Conservation (phyloP, 2,113 vertebrate species). For the Perca schrenkii region DNA sequence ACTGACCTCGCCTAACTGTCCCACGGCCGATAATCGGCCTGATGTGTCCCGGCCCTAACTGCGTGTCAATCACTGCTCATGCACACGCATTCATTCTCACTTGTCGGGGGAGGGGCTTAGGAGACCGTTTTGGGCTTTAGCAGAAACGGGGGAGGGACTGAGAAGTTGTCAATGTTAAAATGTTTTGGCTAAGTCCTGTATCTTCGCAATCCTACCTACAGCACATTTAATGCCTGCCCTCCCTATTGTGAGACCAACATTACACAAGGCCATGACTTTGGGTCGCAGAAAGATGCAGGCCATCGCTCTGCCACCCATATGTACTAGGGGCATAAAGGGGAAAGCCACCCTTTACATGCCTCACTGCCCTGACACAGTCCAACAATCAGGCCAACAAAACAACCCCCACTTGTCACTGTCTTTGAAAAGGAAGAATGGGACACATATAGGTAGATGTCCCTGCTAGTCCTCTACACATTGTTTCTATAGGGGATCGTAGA, state of each 20-base stretch:
- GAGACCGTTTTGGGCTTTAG: too few species aligned
- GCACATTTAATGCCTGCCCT: neutral
- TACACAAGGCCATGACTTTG: conserved; percentile 12
- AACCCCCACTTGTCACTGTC: neutral
- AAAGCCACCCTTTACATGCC: neutral
- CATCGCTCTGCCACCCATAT: neutral
- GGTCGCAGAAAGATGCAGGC: conserved; percentile 1
- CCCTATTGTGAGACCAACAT: neutral
- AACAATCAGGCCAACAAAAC: neutral
- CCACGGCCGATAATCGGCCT: too few species aligned
- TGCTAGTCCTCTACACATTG: neutral
- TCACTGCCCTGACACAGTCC: conserved; percentile 1
- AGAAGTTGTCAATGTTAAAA: too few species aligned
- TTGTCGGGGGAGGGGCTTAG: too few species aligned
- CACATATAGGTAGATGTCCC: neutral
- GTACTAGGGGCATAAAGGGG: neutral
- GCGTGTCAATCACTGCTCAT: too few species aligned
- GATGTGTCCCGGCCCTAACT: too few species aligned
- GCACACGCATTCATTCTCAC: too few species aligned
- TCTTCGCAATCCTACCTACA: too few species aligned
- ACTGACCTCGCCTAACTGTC: too few species aligned
- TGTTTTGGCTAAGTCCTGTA: too few species aligned
- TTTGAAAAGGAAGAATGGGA: neutral
- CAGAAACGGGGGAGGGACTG: too few species aligned
- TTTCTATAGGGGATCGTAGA: neutral